Evolutionary conservation across 2,888 invertebrate species (phyloP), one percentile per base, ranked within the genome.

Genomic region (Perithous albicinctus): DNA sequence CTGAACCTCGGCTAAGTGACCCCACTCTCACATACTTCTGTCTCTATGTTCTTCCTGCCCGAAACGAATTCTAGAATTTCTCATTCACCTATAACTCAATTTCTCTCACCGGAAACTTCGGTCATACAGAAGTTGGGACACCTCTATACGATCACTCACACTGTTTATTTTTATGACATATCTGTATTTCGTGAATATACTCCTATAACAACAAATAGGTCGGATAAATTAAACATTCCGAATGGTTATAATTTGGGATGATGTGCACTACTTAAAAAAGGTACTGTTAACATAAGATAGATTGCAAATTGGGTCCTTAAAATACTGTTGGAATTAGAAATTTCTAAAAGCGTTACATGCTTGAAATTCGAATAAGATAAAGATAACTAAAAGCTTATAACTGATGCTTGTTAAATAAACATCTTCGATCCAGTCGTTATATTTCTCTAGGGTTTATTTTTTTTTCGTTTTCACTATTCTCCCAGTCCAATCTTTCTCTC

Each of bases 61-160:
- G 15, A 23, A 59, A 32, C 32, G 32, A 18, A 35, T 12, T 35
- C n/a, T 35, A 15, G 35, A 35, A 61, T 35, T 61, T 26, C 10
- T 38, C 59, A 61, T 61, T 61, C 35, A 3, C 10, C 5, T n/a
- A 61, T 61, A 61, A 61, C 35, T 73, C 67, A 67, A 78, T 66
- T 73, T n/a, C 15, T n/a, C 15, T 38, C 15, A 32, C 18, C 46
- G 66, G 59, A 59, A 46, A 70, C 56, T 70, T 32, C 15, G 26
- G 15, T 15, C 35, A 48, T 56, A 66, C 43, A 1, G 43, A 66
- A 26, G 26, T 38, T 56, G 38, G 3, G 26, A n/a, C 56, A 32
- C 54, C 32, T 54, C 8, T 12, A 32, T 38, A 12, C 48, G n/a
- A n/a, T 41, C 8, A 6, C 10, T n/a, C n/a, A 29, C 54, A 29